A percentile compares a stretch with the other conserved stretches of the same genome.
These are phyloP conservation scores for Aphis gossypii DNA, from an alignment of 1,140 invertebrate species.

Conservation along the genomic window DNA sequence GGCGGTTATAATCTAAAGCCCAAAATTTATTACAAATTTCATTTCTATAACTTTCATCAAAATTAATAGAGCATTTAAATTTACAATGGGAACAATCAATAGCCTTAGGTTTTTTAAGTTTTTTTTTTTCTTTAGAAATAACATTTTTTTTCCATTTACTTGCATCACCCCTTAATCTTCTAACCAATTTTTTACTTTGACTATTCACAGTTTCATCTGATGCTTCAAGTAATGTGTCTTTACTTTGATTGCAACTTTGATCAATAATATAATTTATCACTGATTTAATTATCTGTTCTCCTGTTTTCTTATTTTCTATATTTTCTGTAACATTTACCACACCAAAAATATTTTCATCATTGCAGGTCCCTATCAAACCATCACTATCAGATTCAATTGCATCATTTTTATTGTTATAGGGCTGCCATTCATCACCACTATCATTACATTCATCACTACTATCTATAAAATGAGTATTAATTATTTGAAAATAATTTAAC, in stretches of 20 bases:
- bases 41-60: conserved; percentile 19
- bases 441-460: too few species aligned
- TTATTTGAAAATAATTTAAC: background rate
- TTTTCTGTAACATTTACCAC: background rate
- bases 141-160: background rate
- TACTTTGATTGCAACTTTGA: background rate
- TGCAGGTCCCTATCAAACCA: too few species aligned
- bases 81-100: background rate
- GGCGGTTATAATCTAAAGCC: background rate
- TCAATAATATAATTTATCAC: conserved; percentile 18
- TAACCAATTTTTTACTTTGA: background rate
- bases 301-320: background rate
- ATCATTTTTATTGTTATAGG: too few species aligned
- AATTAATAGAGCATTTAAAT: conserved; percentile 20
- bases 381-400: too few species aligned
- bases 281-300: background rate
- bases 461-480: too few species aligned
- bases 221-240: background rate
- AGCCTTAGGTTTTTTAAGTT: background rate
- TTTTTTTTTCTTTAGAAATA: conserved; percentile 20
- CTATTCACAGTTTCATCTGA: background rate
- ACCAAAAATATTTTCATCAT: too few species aligned
- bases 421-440: too few species aligned
- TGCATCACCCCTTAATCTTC: background rate
- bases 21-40: background rate